phyloP scores from a whole-genome alignment of 1,140 invertebrate genomes.

The Drosophila miranda region DNA sequence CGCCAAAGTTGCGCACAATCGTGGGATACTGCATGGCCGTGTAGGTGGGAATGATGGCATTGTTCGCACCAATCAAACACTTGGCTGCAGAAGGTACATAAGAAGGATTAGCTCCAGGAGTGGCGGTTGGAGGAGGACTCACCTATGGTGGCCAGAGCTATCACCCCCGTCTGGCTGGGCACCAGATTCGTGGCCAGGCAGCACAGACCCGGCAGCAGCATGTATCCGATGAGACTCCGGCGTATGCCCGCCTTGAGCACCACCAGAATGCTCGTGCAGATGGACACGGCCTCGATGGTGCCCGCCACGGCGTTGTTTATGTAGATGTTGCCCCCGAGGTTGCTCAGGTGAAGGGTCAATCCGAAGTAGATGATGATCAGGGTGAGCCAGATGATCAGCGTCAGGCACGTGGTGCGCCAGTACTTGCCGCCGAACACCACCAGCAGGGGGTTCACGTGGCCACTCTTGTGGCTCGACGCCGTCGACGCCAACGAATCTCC shows the following conservation, averaged over 20 bases:
- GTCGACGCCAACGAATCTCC: background rate
- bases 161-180: conserved; percentile 82
- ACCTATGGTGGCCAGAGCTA: conserved; percentile 85
- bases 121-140: background rate
- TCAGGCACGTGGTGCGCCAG: conserved; percentile 85
- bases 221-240: conserved; percentile 85
- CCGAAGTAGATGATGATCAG: conserved; percentile 89
- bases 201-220: conserved; percentile 85
- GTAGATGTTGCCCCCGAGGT: conserved; percentile 87
- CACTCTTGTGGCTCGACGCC: background rate
- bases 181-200: conserved; percentile 85
- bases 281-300: conserved; percentile 86
- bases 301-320: conserved; percentile 86
- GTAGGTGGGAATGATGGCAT: conserved; percentile 88
- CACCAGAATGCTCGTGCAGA: conserved; percentile 87
- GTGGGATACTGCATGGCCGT: conserved; percentile 89
- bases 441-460: conserved; percentile 82
- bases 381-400: conserved; percentile 87
- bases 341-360: conserved; percentile 87
- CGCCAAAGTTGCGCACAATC: conserved; percentile 87
- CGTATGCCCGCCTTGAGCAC: conserved; percentile 87
- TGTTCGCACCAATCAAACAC: conserved; percentile 87
- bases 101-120: background rate
- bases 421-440: conserved; percentile 86
- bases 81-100: conserved; percentile 82